A percentile compares a stretch with the other conserved stretches of the same genome.
Conservation (phyloP, 2,113 vertebrate species). For the Sus scrofa region DNA sequence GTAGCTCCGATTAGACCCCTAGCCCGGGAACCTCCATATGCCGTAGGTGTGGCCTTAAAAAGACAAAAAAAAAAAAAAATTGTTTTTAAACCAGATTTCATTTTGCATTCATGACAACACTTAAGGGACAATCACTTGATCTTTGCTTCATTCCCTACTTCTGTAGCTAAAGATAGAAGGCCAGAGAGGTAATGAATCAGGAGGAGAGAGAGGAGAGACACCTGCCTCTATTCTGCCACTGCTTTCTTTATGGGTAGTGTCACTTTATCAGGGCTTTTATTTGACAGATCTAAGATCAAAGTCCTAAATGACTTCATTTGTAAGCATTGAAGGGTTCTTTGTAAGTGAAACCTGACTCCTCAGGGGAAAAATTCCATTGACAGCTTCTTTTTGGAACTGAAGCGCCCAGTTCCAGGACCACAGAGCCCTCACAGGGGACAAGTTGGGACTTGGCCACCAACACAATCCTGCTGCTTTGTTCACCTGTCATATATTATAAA, state of each 20-base stretch:
- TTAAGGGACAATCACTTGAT: neutral
- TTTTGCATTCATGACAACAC: neutral
- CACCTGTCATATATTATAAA: neutral
- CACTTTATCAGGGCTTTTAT: neutral
- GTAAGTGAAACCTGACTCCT: neutral
- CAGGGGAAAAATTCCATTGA: neutral
- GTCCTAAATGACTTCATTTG: neutral
- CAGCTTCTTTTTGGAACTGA: neutral
- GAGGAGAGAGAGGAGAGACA: neutral
- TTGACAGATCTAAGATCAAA: neutral
- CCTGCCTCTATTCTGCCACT: neutral
- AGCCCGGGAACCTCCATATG: too few relatives aligned
- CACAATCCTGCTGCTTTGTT: neutral
- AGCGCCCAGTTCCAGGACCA: neutral
- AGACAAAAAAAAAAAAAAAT: too few relatives aligned
- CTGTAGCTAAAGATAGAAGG: neutral
- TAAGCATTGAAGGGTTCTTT: neutral
- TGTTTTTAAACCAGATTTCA: constrained; percentile 12
- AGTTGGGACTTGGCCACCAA: neutral
- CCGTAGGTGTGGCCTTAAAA: too few relatives aligned
- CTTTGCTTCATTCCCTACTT: neutral
- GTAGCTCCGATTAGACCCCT: too few relatives aligned
- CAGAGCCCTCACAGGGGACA: neutral
- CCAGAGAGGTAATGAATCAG: neutral
- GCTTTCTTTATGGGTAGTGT: neutral